Percentiles rank a stretch among this genome's conserved stretches.
These are phyloP conservation scores for Andricus grossulariae DNA, from an alignment of 1,140 invertebrate genomes.

Conservation along the genomic window DNA sequence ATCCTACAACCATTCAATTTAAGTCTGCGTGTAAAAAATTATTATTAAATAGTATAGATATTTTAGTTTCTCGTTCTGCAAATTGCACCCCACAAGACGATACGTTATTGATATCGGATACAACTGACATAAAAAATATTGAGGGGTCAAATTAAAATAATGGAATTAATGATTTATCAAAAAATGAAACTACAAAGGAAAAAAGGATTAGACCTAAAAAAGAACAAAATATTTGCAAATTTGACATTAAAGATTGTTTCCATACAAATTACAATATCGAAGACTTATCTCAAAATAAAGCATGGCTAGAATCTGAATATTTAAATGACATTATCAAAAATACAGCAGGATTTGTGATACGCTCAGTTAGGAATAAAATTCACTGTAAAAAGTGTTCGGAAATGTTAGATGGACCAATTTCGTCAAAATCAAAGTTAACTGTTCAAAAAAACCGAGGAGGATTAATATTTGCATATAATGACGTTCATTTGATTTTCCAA, in stretches of 20 bases:
- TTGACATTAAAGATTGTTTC: not conserved
- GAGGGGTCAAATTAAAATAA: too few relatives aligned
- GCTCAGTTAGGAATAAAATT: conserved; percentile 29
- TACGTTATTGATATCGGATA: not conserved
- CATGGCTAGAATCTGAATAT: conserved; percentile 16
- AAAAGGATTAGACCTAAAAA: too few relatives aligned
- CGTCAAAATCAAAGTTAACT: conserved; percentile 20
- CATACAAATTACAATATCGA: not conserved
- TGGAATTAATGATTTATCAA: rapidly evolving
- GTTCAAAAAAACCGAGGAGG: conserved; percentile 25
- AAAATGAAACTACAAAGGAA: too few relatives aligned
- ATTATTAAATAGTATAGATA: conserved; percentile 30
- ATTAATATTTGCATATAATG: conserved; percentile 31
- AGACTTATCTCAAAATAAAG: not conserved
- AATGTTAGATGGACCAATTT: conserved; percentile 14
- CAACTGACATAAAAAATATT: not conserved
- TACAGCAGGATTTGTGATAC: conserved; percentile 27
- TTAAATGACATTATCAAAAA: conserved; percentile 25
- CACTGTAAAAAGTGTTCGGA: conserved; percentile 38
- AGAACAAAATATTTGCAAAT: too few relatives aligned
- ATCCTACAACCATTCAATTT: conserved; percentile 37
- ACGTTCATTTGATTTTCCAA: conserved; percentile 30
- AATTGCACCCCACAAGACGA: conserved; percentile 35
- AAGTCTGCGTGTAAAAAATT: conserved; percentile 38
- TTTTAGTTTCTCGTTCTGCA: conserved; percentile 21